These are phyloP conservation scores for Campoplex nolae DNA, from an alignment of 2,888 invertebrate genomes.

Conservation along the genomic window DNA sequence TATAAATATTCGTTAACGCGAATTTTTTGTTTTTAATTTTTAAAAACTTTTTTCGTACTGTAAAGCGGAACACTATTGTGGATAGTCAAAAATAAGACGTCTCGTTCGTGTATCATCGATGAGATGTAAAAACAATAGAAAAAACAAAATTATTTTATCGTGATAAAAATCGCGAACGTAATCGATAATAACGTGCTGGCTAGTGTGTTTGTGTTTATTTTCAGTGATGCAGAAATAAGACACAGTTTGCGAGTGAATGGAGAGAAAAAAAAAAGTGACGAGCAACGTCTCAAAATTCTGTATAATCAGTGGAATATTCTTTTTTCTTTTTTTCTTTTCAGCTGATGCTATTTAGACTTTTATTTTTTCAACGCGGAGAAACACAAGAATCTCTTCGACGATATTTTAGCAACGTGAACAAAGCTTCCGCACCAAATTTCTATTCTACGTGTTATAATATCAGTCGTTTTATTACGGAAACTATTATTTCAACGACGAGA, in stretches of 20 bases:
- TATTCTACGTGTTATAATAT: conserved; percentile 38
- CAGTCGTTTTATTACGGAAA: conserved; percentile 1
- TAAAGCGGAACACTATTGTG: conserved; percentile 31
- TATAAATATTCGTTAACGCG: conserved; percentile 5
- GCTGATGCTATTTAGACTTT: not conserved
- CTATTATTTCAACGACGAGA: not conserved
- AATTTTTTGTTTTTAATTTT: not conserved
- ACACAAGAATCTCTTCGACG: not conserved
- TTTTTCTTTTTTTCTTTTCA: too few species aligned
- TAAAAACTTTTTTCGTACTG: not conserved
- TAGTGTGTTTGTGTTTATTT: not conserved
- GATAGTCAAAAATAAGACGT: conserved; percentile 34
- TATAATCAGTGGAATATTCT: not conserved
- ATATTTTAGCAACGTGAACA: not conserved
- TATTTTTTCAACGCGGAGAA: not conserved
- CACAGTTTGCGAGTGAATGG: too few species aligned
- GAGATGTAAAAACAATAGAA: not conserved
- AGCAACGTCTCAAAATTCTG: not conserved
- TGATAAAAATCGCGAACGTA: not conserved
- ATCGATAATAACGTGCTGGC: not conserved
- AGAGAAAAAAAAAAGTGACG: not conserved
- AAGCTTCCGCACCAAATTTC: not conserved
- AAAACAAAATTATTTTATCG: not conserved
- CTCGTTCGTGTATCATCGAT: conserved; percentile 1
- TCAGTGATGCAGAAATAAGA: too few species aligned